Evolutionary conservation across 2,113 vertebrate species (phyloP).

Genomic region (Halichoerus grypus): DNA sequence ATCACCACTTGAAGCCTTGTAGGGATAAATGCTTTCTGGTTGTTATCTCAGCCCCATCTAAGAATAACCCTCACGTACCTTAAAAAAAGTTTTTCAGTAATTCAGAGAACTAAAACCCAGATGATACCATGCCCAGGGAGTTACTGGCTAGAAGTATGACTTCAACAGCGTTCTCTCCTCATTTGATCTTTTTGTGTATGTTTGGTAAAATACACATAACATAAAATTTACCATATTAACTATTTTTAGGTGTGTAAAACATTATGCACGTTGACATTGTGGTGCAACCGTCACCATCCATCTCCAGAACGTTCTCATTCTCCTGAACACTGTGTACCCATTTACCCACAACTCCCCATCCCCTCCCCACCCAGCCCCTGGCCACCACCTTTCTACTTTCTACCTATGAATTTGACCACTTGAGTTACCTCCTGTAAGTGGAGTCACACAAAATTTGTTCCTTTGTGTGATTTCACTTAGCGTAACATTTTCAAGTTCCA

Average conservation of each 20-base stretch:
- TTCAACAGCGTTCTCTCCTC: neutral
- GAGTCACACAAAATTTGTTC: neutral
- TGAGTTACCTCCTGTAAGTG: neutral
- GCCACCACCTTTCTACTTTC: neutral
- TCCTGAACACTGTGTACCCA: neutral
- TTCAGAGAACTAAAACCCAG: neutral
- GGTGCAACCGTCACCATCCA: neutral
- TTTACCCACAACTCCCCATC: neutral
- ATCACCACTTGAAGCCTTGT: neutral
- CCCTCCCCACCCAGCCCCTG: no score
- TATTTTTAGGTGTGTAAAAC: neutral
- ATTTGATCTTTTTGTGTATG: neutral
- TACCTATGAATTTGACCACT: neutral
- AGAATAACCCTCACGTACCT: neutral
- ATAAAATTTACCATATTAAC: neutral
- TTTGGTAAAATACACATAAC: neutral
- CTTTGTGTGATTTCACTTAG: neutral
- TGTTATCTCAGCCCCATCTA: neutral
- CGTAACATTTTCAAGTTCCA: neutral
- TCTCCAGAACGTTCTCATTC: neutral
- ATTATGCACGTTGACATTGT: neutral
- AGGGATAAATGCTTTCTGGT: neutral
- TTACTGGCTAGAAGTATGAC: neutral
- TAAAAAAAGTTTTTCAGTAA: neutral
- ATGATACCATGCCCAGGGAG: neutral